Percentiles rank a stretch among this genome's conserved stretches.
These are phyloP conservation scores for Palloptera scutellata DNA, from an alignment of 2,888 invertebrate species.

Conservation along the genomic window DNA sequence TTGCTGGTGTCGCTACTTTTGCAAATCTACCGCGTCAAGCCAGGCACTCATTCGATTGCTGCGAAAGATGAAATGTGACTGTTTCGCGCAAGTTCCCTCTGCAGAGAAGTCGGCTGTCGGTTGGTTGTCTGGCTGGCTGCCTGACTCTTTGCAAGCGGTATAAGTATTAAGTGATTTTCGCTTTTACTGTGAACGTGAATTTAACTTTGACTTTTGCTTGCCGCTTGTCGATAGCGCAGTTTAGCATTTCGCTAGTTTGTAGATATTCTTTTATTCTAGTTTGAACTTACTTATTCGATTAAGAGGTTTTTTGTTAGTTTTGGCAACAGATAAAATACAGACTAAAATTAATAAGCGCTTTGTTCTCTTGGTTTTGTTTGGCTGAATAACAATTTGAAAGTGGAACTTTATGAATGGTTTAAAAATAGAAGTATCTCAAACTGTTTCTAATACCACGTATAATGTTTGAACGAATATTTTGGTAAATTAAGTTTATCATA, in stretches of 20 bases:
- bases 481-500: no score
- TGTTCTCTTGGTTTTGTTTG: no score
- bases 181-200: slow-evolving; percentile 6
- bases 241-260: background rate
- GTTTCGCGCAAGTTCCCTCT: slow-evolving; percentile 25
- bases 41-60: slow-evolving; percentile 32
- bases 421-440: no score
- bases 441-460: no score
- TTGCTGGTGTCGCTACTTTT: background rate
- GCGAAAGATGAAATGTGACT: slow-evolving; percentile 44
- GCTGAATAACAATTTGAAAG: no score
- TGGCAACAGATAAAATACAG: background rate
- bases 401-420: no score
- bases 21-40: slow-evolving; percentile 2
- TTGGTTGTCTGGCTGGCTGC: slow-evolving; percentile 7
- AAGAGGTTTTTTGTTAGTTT: background rate
- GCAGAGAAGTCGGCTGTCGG: background rate
- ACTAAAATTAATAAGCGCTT: no score
- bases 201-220: background rate
- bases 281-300: background rate
- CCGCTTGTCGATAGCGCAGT: slow-evolving; percentile 20
- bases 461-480: no score
- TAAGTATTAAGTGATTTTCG: slow-evolving; percentile 20
- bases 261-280: background rate
- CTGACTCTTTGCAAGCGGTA: slow-evolving; percentile 5